Percentiles rank a stretch among this genome's conserved stretches.
Evolutionary conservation across 1,140 invertebrate genomes (phyloP).

Genomic region (Halictus rubicundus): DNA sequence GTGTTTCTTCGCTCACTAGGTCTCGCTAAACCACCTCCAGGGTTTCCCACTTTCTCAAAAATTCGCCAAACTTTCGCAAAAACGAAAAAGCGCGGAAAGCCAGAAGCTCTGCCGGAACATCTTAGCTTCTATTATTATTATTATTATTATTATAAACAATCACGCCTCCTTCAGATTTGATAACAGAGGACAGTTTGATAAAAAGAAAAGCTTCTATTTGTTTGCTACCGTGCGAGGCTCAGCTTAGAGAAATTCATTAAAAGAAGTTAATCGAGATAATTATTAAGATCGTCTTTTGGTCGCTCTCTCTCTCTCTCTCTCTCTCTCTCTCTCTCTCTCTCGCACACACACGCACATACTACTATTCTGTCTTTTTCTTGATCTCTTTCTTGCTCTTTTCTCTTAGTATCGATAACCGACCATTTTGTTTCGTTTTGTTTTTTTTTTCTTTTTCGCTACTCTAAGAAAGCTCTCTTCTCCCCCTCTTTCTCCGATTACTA

Average conservation of each 20-base stretch:
- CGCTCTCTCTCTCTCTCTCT: not conserved
- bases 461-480: not conserved
- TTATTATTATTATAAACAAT: not conserved
- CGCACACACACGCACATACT: no score
- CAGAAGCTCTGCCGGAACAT: not conserved
- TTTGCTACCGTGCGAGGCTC: not conserved
- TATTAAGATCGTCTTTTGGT: not conserved
- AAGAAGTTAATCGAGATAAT: not conserved
- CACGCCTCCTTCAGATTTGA: not conserved
- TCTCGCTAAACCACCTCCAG: slow-evolving; percentile 50
- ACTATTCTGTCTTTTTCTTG: not conserved
- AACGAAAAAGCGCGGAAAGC: not conserved
- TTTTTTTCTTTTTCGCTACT: not conserved
- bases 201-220: not conserved
- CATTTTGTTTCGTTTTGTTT: slow-evolving; percentile 10
- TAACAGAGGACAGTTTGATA: not conserved
- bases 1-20: not conserved
- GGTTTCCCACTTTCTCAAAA: not conserved
- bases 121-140: not conserved
- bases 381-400: not conserved
- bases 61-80: no score
- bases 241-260: not conserved
- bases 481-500: not conserved
- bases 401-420: slow-evolving; percentile 9
- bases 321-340: not conserved